Conservation (phyloP, 1,140 invertebrate species). For the Pygmarrhopalites habei region DNA sequence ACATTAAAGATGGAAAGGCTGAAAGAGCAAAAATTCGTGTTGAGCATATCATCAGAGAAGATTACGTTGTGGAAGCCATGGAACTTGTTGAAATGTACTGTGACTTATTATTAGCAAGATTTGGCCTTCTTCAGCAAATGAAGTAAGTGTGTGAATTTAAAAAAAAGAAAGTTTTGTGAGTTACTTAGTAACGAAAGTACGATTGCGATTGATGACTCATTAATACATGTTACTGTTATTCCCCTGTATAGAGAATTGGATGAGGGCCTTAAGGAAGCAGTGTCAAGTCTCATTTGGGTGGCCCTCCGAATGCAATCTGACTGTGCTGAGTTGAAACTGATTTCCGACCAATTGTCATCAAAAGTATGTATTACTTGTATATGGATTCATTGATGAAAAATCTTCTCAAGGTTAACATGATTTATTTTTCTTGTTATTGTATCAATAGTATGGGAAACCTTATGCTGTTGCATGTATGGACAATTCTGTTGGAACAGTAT, state of each 20-base stretch:
- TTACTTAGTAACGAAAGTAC: too few species aligned
- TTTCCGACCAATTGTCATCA: constrained; percentile 76
- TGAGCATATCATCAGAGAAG: constrained; percentile 97
- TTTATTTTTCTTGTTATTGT: too few species aligned
- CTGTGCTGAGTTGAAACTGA: constrained; percentile 80
- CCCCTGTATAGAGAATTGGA: constrained; percentile 66
- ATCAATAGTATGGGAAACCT: constrained; percentile 93
- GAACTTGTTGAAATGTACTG: constrained; percentile 99
- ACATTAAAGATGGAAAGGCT: constrained; percentile 78
- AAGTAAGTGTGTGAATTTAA: too few species aligned
- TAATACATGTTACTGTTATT: not conserved
- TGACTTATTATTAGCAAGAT: constrained; percentile 91
- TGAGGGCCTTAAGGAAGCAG: constrained; percentile 88
- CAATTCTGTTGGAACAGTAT: constrained; percentile 71
- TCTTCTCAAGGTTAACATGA: too few species aligned
- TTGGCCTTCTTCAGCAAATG: constrained; percentile 95
- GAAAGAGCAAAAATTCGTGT: constrained; percentile 93
- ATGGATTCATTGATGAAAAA: too few species aligned
- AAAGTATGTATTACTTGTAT: too few species aligned
- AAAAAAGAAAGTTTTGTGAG: too few species aligned
- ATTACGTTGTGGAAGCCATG: constrained; percentile 98
- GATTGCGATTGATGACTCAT: constrained; percentile 5
- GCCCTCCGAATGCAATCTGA: constrained; percentile 79
- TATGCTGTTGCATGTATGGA: constrained; percentile 79
- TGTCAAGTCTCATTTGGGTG: constrained; percentile 94